These are phyloP conservation scores for Metaphire vulgaris DNA, from an alignment of 1,140 invertebrate species.

Conservation along the genomic window DNA sequence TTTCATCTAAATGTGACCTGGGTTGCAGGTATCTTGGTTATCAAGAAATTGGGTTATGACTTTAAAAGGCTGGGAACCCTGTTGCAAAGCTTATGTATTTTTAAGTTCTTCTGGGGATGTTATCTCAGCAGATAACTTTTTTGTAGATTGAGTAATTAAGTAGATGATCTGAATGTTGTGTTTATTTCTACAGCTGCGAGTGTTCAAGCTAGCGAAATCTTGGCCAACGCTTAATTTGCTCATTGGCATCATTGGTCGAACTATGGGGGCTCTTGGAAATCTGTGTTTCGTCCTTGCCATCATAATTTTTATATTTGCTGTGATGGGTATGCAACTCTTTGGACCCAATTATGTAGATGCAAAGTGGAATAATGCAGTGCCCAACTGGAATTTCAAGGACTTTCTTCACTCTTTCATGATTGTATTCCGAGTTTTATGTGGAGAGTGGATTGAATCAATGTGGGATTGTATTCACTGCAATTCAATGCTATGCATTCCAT, in stretches of 20 bases:
- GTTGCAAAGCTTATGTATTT: too few relatives aligned
- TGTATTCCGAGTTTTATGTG: slow-evolving; percentile 79
- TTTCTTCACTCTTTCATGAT: slow-evolving; percentile 99
- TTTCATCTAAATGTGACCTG: too few relatives aligned
- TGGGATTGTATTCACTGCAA: slow-evolving; percentile 89
- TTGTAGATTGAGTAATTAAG: too few relatives aligned
- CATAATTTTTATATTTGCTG: slow-evolving; percentile 98
- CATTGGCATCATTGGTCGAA: slow-evolving; percentile 96
- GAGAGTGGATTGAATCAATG: slow-evolving; percentile 98
- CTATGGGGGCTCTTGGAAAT: slow-evolving; percentile 94
- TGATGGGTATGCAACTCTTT: slow-evolving; percentile 95
- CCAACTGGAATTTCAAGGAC: slow-evolving; percentile 89
- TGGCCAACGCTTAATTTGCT: slow-evolving; percentile 97
- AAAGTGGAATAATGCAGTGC: slow-evolving; percentile 33
- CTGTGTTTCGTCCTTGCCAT: slow-evolving; percentile 94
- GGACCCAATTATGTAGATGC: slow-evolving; percentile 71
- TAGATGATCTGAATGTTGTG: too few relatives aligned
- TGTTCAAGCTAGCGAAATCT: slow-evolving; percentile 98
- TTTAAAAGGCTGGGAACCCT: too few relatives aligned
- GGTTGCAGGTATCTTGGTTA: too few relatives aligned
- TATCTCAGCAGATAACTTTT: too few relatives aligned
- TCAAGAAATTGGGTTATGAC: too few relatives aligned
- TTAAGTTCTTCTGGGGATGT: too few relatives aligned
- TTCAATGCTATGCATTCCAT: slow-evolving; percentile 86
- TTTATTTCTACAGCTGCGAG: slow-evolving; percentile 62